A percentile compares a stretch with the other conserved stretches of the same genome.
Evolutionary conservation across 2,888 invertebrate species (phyloP).

Genomic region (Hypomecis atomaria): DNA sequence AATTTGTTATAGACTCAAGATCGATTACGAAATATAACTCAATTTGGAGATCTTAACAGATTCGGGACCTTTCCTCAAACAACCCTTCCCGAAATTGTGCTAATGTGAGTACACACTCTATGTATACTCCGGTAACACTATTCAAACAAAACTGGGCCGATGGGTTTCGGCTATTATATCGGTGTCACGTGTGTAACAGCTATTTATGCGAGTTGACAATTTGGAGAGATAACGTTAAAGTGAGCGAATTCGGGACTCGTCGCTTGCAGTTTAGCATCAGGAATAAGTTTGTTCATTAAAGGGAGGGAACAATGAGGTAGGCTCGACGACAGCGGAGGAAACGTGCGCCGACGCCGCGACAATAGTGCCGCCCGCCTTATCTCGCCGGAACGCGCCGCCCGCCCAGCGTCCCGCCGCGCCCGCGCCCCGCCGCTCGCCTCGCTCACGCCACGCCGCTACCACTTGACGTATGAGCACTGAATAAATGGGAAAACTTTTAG

Average conservation of each 20-base stretch:
- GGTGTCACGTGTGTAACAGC: conserved; percentile 58
- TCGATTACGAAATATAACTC: conserved; percentile 47
- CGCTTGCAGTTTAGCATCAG: conserved; percentile 74
- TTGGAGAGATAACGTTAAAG: conserved; percentile 69
- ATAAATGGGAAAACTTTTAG: conserved; percentile 84
- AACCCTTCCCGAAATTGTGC: conserved; percentile 67
- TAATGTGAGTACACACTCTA: conserved; percentile 71
- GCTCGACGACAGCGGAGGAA: conserved; percentile 81
- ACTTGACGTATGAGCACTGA: conserved; percentile 81
- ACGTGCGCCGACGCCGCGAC: conserved; percentile 83
- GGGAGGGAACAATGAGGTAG: conserved; percentile 77
- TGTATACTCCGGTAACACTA: conserved; percentile 66
- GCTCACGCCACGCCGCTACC: conserved; percentile 48
- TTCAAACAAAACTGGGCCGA: conserved; percentile 78
- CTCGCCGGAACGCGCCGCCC: conserved; percentile 79
- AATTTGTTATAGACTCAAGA: conserved; percentile 49
- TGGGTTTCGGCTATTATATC: conserved; percentile 68
- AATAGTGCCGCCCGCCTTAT: conserved; percentile 79
- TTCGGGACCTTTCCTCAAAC: conserved; percentile 70
- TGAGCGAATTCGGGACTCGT: conserved; percentile 72
- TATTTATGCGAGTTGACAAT: conserved; percentile 62
- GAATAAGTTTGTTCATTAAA: conserved; percentile 84
- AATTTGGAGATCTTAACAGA: conserved; percentile 62
- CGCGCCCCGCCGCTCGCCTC: conserved; percentile 37
- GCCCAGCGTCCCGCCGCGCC: conserved; percentile 43